phyloP scores from a whole-genome alignment of 23 tunicate species.

The Oikopleura dioica region DNA sequence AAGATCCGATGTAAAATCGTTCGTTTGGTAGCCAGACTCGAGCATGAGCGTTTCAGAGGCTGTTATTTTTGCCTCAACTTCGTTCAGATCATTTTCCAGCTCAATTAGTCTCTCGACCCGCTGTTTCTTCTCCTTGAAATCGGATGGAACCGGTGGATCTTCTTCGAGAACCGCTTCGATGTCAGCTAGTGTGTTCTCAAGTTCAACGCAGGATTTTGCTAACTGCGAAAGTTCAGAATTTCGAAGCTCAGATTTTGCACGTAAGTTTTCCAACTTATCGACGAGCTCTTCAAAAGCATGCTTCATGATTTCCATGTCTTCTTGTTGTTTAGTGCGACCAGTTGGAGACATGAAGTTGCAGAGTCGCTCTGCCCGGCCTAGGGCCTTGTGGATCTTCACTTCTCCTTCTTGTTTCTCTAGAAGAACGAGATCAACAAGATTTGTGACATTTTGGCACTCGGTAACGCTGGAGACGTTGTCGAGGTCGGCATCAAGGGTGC shows the following conservation, averaged over 20 bases:
- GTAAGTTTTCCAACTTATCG: constrained; percentile 13
- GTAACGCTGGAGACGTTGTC: background rate
- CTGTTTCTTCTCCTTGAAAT: background rate
- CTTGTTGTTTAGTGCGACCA: constrained; percentile 22
- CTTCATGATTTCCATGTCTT: constrained; percentile 26
- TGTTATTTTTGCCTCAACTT: background rate
- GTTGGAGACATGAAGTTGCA: constrained; percentile 15
- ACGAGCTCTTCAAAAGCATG: constrained; percentile 18
- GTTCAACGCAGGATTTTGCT: background rate
- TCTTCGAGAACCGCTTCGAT: background rate
- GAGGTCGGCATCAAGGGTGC: background rate
- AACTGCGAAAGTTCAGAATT: background rate
- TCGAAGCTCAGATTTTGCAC: background rate
- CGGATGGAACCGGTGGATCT: background rate
- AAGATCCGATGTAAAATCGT: too few species aligned
- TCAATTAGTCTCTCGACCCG: background rate
- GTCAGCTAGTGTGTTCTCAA: background rate
- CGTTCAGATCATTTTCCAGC: background rate
- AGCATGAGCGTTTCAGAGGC: background rate
- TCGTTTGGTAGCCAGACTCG: background rate
- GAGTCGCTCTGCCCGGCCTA: constrained; percentile 56
- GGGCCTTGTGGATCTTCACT: constrained; percentile 27
- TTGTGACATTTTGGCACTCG: background rate
- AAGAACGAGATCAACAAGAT: constrained; percentile 16
- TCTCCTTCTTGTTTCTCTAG: constrained; percentile 39